Evolutionary conservation across 2,113 vertebrate species (phyloP).

Genomic region (Cyanoliseus patagonus): DNA sequence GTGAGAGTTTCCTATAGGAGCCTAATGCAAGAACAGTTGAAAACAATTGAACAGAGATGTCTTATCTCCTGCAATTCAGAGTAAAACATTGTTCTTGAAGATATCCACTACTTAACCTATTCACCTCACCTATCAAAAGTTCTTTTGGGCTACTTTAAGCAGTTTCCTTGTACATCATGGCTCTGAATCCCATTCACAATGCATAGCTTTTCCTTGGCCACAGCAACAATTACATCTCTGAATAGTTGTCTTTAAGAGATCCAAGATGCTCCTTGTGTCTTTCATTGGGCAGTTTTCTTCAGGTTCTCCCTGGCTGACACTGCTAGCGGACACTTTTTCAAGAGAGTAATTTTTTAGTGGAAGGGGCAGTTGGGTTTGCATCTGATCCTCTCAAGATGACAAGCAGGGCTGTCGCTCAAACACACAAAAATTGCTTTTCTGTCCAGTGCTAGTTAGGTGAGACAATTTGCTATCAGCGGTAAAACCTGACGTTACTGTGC

Average conservation of each 20-base stretch:
- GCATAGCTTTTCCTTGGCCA: not conserved
- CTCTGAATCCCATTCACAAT: not conserved
- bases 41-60: not conserved
- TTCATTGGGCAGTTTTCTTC: not conserved
- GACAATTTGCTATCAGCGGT: slow-evolving; percentile 60
- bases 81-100: not conserved
- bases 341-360: slow-evolving; percentile 44
- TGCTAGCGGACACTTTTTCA: slow-evolving; percentile 66
- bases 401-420: slow-evolving; percentile 65
- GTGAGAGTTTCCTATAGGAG: not conserved
- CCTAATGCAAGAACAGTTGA: not conserved
- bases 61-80: not conserved
- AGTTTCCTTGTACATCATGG: not conserved
- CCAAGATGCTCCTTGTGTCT: not conserved
- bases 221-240: not conserved
- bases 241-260: not conserved
- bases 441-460: slow-evolving; percentile 18
- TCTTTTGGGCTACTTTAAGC: not conserved
- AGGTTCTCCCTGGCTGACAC: slow-evolving; percentile 54
- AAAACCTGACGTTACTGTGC: slow-evolving; percentile 54
- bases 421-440: slow-evolving; percentile 47
- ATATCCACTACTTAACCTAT: too few species aligned
- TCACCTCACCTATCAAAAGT: not conserved
- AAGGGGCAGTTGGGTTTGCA: not conserved
- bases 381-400: slow-evolving; percentile 34